phyloP scores from a whole-genome alignment of 2,113 vertebrate genomes.

The Pagrus major region DNA sequence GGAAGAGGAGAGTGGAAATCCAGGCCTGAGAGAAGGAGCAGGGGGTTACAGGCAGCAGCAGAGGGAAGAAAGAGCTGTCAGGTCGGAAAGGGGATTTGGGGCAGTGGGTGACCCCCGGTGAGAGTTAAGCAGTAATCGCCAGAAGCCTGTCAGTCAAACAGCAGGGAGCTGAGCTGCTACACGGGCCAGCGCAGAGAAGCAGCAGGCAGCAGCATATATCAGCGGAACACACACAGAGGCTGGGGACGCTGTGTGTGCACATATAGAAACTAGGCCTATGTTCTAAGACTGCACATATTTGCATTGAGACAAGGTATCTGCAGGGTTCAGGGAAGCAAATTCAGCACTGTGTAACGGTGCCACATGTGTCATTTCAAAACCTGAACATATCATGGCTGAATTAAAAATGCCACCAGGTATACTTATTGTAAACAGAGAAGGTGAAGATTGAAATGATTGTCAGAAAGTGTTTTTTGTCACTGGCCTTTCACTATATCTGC shows the following conservation, averaged over 20 bases:
- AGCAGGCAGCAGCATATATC: slow-evolving; percentile 88
- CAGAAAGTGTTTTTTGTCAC: background rate
- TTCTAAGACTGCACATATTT: slow-evolving; percentile 25
- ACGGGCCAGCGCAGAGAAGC: slow-evolving; percentile 75
- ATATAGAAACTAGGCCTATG: slow-evolving; percentile 8
- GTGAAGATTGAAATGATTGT: background rate
- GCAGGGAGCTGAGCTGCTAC: slow-evolving; percentile 84
- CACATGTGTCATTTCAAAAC: slow-evolving; percentile 1
- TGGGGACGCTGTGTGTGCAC: background rate
- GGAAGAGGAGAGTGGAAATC: background rate
- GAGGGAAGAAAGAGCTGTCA: slow-evolving; percentile 63
- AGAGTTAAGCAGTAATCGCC: slow-evolving; percentile 78
- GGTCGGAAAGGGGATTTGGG: slow-evolving; percentile 22
- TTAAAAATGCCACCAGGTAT: background rate
- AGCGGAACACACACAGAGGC: slow-evolving; percentile 83
- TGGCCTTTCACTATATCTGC: background rate
- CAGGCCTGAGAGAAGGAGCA: background rate
- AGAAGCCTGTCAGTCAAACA: slow-evolving; percentile 86
- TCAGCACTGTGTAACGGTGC: background rate
- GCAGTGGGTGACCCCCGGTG: slow-evolving; percentile 76
- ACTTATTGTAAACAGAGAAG: slow-evolving; percentile 1
- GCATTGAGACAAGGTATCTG: slow-evolving; percentile 24
- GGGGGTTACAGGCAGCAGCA: background rate
- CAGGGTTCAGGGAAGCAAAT: background rate
- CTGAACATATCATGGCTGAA: background rate